These are phyloP conservation scores for Leptinotarsa texana DNA, from an alignment of 1,140 invertebrate genomes.

Conservation along the genomic window DNA sequence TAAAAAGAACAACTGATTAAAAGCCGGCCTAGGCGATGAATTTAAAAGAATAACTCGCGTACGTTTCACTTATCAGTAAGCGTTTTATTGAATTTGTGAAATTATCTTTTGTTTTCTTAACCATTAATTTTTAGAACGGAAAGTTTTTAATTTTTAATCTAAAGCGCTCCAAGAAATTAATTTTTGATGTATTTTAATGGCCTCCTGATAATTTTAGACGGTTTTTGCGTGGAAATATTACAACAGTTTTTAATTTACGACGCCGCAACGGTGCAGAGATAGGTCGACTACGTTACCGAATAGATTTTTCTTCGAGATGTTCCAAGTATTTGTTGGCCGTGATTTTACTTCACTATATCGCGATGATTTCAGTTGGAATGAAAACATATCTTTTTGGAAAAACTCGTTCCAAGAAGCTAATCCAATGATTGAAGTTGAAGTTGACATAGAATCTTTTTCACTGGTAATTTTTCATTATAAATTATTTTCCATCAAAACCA, in stretches of 20 bases:
- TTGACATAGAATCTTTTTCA: no score
- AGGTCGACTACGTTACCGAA: background rate
- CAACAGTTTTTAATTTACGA: constrained; percentile 29
- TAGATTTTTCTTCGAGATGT: constrained; percentile 2
- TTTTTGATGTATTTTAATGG: constrained; percentile 52
- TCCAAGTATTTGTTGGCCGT: background rate
- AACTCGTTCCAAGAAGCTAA: no score
- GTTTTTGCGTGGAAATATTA: constrained; percentile 30
- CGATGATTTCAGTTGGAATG: no score
- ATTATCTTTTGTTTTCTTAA: constrained; percentile 54
- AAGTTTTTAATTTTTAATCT: constrained; percentile 54
- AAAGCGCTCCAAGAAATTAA: constrained; percentile 49
- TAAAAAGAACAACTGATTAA: constrained; percentile 48
- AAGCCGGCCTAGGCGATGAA: constrained; percentile 38
- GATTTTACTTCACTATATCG: no score
- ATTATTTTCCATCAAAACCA: no score
- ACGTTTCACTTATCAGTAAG: constrained; percentile 43
- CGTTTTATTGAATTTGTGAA: constrained; percentile 51
- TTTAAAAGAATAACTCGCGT: constrained; percentile 33
- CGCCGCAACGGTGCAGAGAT: constrained; percentile 10
- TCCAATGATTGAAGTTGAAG: no score
- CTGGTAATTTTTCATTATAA: no score
- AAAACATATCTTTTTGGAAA: no score
- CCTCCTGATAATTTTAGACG: constrained; percentile 46
- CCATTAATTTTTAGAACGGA: constrained; percentile 53